Base-by-base conservation (phyloP, 2,888 invertebrate genomes). In the Notodonta dromedarius region DNA sequence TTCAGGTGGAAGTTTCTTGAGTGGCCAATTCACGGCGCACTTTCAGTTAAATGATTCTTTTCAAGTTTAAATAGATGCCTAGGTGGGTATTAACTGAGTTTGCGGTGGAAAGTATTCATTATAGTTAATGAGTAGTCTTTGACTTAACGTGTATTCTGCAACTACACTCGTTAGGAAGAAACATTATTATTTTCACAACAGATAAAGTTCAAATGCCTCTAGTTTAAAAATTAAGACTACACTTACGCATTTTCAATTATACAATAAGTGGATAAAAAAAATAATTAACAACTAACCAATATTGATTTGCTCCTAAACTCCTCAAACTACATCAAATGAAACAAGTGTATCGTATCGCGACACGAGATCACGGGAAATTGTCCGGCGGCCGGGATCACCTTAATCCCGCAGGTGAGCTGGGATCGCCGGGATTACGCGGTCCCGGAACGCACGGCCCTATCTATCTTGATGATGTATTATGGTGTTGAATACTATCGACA, bases 1-100 rank as follows among this genome's bases (percentile, higher is more conserved):
- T 85, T 84, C 90, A 90, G 91, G 90, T 89, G 79, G 65, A 88
- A 91, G 74, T 91, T 91, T 81, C 74, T 76, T 84, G 85, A 88
- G 86, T 80, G 80, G 79, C 83, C 85, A 83, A 86, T 90, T 89
- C 84, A 83, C 77, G 72, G 78, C 67, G 78, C 78, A 83, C 78
- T 85, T 85, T 77, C 67, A 72, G 75, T 78, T 82, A 77, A 83
- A 86, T 75, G 86, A 81, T 84, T 83, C 84, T 83, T 82, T 74
- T 53, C 35, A 82, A 84, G 76, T 86, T 80, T 72, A 74, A 75
- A 69, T 74, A 75, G 63, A 67, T 73, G 73, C 78, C 72, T 74
- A 74, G 71, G 70, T 71, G 72, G 74, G 64, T 67, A 69, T 71
- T 71, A 66, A 61, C 24, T 66, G 69, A 77, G 71, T 77, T 73